A percentile compares a stretch with the other conserved stretches of the same genome.
Evolutionary conservation across 2,113 vertebrate genomes (phyloP).

Genomic region (Coptodon rendalli): DNA sequence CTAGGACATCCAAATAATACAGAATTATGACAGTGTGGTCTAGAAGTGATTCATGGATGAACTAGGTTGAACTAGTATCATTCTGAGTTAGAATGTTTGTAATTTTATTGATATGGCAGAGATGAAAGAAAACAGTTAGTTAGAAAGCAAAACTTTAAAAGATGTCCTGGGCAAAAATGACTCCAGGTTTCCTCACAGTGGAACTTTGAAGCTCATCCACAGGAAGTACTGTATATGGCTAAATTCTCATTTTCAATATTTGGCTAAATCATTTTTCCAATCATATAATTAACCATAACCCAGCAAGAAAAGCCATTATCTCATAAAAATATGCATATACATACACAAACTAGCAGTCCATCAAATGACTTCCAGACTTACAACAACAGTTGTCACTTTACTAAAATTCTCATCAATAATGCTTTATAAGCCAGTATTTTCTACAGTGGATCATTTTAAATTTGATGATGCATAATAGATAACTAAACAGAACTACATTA

Average conservation of each 20-base stretch:
- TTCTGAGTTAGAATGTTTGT: neutral
- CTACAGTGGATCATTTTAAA: neutral
- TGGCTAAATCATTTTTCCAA: neutral
- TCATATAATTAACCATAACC: neutral
- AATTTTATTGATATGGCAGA: neutral
- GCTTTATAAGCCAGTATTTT: neutral
- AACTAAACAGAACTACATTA: neutral
- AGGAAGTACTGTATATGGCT: neutral
- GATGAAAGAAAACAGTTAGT: neutral
- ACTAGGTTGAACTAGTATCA: neutral
- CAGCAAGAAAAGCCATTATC: neutral
- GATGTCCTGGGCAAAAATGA: neutral
- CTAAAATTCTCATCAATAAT: neutral
- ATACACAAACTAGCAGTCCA: fast-evolving
- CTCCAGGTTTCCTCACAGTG: neutral
- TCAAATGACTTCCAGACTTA: neutral
- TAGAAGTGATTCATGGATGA: neutral
- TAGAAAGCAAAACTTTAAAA: neutral
- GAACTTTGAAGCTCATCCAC: neutral
- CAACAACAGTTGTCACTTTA: neutral
- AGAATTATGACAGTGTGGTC: neutral
- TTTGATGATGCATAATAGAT: neutral
- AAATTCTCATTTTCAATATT: neutral
- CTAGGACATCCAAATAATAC: neutral
- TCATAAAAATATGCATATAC: neutral